Conservation (phyloP, 2,797 vertebrate species). For the Potorous gilbertii region DNA sequence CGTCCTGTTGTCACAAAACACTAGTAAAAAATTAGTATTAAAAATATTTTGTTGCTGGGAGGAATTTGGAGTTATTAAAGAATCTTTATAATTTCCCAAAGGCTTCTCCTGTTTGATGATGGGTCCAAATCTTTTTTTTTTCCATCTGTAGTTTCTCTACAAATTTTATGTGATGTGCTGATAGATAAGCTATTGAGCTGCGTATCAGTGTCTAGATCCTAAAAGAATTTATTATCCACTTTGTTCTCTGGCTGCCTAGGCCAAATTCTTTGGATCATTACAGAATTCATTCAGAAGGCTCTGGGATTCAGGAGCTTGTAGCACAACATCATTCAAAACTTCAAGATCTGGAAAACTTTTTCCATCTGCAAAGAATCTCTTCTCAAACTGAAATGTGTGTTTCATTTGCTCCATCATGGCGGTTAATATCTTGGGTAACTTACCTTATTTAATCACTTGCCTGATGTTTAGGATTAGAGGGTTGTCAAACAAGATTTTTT, state of each 20-base stretch:
- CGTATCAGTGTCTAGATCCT: not conserved
- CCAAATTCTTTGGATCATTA: not conserved
- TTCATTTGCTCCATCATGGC: not conserved
- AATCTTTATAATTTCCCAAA: not conserved
- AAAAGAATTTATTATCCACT: not conserved
- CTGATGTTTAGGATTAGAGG: not conserved
- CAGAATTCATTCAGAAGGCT: not conserved
- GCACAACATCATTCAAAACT: not conserved
- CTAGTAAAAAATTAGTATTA: not conserved
- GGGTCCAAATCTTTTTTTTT: not conserved
- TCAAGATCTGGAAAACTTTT: not conserved
- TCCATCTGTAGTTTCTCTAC: not conserved
- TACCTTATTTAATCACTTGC: not conserved
- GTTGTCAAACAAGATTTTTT: not conserved
- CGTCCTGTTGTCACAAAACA: no score
- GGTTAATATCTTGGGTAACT: not conserved
- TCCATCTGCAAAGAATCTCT: not conserved
- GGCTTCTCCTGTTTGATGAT: not conserved
- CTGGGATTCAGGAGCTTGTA: not conserved
- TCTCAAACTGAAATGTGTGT: not conserved
- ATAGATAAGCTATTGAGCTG: not conserved
- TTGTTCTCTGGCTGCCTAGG: not conserved
- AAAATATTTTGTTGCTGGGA: not conserved
- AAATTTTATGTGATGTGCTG: not conserved
- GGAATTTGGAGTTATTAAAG: not conserved